Base-by-base conservation (phyloP, 2,888 invertebrate species). In the Biston stratarius region DNA sequence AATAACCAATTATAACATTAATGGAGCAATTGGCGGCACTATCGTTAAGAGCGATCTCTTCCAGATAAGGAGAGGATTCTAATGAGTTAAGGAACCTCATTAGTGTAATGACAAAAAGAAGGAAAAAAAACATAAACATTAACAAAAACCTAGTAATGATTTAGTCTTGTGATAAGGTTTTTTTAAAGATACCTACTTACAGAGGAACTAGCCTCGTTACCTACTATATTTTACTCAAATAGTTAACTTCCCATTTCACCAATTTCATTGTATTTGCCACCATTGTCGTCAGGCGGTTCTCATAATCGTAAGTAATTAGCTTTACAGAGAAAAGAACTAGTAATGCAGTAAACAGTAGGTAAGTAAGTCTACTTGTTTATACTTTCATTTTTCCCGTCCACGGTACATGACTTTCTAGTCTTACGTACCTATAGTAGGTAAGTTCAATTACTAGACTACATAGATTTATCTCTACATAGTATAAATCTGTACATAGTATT, bases 301-400 rank as follows among this genome's bases (percentile, higher is more conserved):
- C 44, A 57, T 73, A 73, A 72, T 71, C 64, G 64, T 51, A 44
- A 48, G 53, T 71, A 53, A 69, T 67, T 69, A 65, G 56, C 63
- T 59, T 48, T 36, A 49, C 58, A 67, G 64, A 65, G 49, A 52
- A 72, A 74, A 76, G 69, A 76, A 73, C 73, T 64, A 60, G 70
- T 72, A 71, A 60, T 61, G 64, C 38, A 53, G 61, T 53, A 49
- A 51, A 57, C 52, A 51, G 69, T 42, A 42, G 42, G 69, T 42
- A 38, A 38, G 9, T 38, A 38, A 38, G 38, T 44, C 15, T 42
- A 42, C 24, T n/a, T 33, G 7, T 55, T 55, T 53, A 53, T 76
- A 77, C 79, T 79, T 77, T 78, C 79, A 69, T 76, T 79, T 78
- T 76, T 69, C 73, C 72, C 68, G 69, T 48, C 64, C 51, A 51